Base-by-base conservation (phyloP, 37 sponge, comb jelly and placozoan genomes). In the Aphrocallistes beatrix region DNA sequence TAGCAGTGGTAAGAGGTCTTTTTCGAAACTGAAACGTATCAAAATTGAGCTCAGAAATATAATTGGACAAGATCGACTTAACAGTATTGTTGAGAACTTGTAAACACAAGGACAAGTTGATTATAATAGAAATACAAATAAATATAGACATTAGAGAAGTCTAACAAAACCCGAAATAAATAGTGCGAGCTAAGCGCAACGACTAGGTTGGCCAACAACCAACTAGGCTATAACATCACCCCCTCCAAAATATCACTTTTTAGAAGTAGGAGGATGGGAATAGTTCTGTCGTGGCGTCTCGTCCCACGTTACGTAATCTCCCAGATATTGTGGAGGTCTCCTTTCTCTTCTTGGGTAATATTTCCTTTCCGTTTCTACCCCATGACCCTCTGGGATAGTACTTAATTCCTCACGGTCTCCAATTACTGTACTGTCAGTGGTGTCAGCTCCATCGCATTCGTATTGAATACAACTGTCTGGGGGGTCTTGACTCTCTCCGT, bases 21-120 rank as follows among this genome's bases (percentile, higher is more conserved):
- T 60, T 60, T 60, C 75, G 17, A 60, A 60, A 60, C 17, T 60
- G 75, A 60, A 60, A 60, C 75, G 75, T 60, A 60, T 60, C 75
- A 60, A 60, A 60, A 60, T 25, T 60, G 75, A 60, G 75, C 75
- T 60, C 75, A 60, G 75, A 60, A 60, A 60, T 60, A 13, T 19
- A 60, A 60, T 60, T 60, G 75, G 75, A 60, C 75, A 60, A 60
- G 75, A 60, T 60, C 75, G 75, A 60, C 75, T 60, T 60, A 60
- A 60, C 75, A 60, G 75, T 60, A n/a, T n/a, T n/a, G n/a, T n/a
- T n/a, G n/a, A n/a, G n/a, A n/a, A n/a, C n/a, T n/a, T n/a, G n/a
- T n/a, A n/a, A n/a, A n/a, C n/a, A n/a, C n/a, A n/a, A n/a, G n/a
- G n/a, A n/a, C n/a, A n/a, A n/a, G n/a, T n/a, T n/a, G n/a, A n/a